Percentiles rank a stretch among this genome's conserved stretches.
Evolutionary conservation across 1,140 invertebrate species (phyloP).

Genomic region (Dysdera silvatica): DNA sequence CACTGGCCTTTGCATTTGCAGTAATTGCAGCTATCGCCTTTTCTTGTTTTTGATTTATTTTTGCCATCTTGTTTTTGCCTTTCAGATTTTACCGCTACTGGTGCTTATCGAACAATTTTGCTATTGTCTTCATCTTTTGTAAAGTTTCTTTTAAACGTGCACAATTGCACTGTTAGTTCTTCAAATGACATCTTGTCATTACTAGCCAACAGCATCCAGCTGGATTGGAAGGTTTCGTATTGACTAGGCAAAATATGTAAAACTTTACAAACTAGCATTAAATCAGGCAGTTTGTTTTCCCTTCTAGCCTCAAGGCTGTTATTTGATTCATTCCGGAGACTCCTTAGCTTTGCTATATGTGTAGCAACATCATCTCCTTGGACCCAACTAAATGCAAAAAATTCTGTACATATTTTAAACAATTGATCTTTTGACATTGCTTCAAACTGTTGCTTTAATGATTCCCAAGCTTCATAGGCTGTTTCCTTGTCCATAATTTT

Average conservation of each 20-base stretch:
- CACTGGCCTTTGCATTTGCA: not conserved
- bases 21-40: not conserved
- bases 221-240: not conserved
- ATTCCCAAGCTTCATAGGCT: not conserved
- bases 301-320: not conserved
- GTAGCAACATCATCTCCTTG: not conserved
- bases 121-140: not conserved
- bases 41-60: not conserved
- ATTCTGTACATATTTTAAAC: constrained; percentile 1
- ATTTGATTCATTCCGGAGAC: not conserved
- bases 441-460: not conserved
- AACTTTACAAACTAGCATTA: not conserved
- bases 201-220: constrained; percentile 5
- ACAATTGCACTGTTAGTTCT: not conserved
- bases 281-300: not conserved
- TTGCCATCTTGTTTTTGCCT: not conserved
- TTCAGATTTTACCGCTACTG: not conserved
- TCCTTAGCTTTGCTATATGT: not conserved
- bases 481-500: not conserved
- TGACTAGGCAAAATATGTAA: not conserved
- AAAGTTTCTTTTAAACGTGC: constrained; percentile 5
- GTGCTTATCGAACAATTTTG: not conserved
- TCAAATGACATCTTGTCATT: not conserved
- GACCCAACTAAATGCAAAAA: constrained; percentile 1
- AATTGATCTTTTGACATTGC: constrained; percentile 4